Evolutionary conservation across 1,140 invertebrate genomes (phyloP).

Genomic region (Amphibalanus amphitrite): DNA sequence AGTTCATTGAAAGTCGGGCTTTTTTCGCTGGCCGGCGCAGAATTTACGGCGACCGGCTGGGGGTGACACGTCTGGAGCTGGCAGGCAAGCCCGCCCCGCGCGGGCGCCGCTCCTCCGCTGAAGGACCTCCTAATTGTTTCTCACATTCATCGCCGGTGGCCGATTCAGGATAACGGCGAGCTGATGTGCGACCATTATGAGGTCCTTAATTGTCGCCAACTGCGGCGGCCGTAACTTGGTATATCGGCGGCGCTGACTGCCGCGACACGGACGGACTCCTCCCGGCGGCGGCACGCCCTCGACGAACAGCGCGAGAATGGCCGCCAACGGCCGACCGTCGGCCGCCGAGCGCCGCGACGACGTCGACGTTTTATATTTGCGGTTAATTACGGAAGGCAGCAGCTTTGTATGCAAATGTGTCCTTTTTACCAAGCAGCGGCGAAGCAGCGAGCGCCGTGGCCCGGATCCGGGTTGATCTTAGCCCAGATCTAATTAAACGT

Average conservation of each 20-base stretch:
- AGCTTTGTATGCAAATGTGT: not conserved
- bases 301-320: not conserved
- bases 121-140: slow-evolving; percentile 1
- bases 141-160: not conserved
- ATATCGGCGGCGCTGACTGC: not conserved
- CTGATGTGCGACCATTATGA: not conserved
- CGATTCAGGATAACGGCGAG: not conserved
- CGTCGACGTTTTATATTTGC: not conserved
- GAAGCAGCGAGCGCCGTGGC: too few species aligned
- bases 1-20: not conserved
- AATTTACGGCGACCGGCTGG: not conserved
- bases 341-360: not conserved
- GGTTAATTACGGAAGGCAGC: not conserved
- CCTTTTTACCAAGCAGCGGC: not conserved
- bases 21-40: not conserved
- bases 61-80: not conserved
- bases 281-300: too few species aligned
- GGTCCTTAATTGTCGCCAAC: not conserved
- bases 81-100: too few species aligned
- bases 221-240: not conserved
- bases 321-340: not conserved
- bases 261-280: not conserved
- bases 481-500: too few species aligned
- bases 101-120: not conserved
- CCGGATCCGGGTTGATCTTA: too few species aligned